Base-by-base conservation (phyloP, 2,797 vertebrate species). In the Scleropages formosus region DNA sequence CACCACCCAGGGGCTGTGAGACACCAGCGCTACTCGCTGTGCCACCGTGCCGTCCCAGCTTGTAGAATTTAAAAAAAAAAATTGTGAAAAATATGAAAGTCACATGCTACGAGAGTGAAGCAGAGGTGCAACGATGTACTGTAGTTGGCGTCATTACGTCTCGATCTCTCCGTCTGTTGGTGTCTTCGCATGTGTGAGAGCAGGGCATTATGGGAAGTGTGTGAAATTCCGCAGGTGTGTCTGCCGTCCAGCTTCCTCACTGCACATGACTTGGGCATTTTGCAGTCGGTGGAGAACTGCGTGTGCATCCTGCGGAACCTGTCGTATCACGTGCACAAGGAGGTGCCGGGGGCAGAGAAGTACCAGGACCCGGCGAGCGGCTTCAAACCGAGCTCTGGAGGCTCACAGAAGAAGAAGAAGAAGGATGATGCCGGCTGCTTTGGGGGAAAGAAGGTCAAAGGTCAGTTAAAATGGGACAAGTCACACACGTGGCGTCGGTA, bases 241-340 rank as follows among this genome's bases (percentile, higher is more conserved):
- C n/a, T n/a, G 6, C 31, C 39, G 31, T 31, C 6, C 31, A 39
- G 6, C 68, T 53, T 24, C 18, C 15, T 4, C 66, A n/a, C 1
- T 6, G 20, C 3, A 9, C 26, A 10, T 13, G 3, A 7, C 4
- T 7, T 53, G 26, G 13, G 0, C 26, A 8, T 63, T 24, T 82
- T 0, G 12, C 84, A 99, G 97, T 98, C 97, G 0, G 97, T 99
- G 88, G 98, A 99, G 90, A 99, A 99, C 85, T 98, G 96, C 0
- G 96, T 98, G 79, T 98, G 97, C 82, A 98, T 99, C 87, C 97
- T 99, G 95, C 88, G 98, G 82, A 99, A 99, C 89, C 92, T 99
- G 80, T 98, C 96, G 72, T 99, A 98, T 84, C 98, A 98, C 0
- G 97, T 99, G 79, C 98, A 99, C 89, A 98, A 96, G 91, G 98